Percentiles rank a stretch among this genome's conserved stretches.
These are phyloP conservation scores for Drosophila kanekoi DNA, from an alignment of 2,888 invertebrate species.

Conservation along the genomic window DNA sequence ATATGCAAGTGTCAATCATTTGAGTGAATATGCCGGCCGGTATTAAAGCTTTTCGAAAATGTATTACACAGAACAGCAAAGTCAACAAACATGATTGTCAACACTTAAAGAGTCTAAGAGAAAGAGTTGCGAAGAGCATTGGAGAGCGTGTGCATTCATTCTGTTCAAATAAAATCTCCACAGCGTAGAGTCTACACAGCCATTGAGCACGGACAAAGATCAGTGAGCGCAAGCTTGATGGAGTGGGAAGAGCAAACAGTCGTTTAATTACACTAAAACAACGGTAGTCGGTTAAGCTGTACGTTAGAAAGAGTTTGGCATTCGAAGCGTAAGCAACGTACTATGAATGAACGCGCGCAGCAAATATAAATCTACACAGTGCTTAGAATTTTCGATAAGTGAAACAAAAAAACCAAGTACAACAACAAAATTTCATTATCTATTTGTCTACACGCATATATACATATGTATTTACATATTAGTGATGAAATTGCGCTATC, in stretches of 20 bases:
- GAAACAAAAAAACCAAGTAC: constrained; percentile 3
- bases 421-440: constrained; percentile 30
- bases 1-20: constrained; percentile 27
- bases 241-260: constrained; percentile 13
- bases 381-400: constrained; percentile 26
- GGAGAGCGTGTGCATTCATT: not conserved
- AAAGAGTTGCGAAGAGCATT: not conserved
- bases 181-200: constrained; percentile 1
- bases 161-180: not conserved
- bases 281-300: constrained; percentile 6
- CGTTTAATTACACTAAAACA: constrained; percentile 43
- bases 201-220: constrained; percentile 1
- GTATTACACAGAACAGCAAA: constrained; percentile 15
- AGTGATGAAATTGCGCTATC: constrained; percentile 34
- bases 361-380: constrained; percentile 1
- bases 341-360: not conserved
- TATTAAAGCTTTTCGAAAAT: constrained; percentile 13
- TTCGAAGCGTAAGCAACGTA: constrained; percentile 31
- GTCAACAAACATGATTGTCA: constrained; percentile 19
- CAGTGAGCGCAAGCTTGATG: constrained; percentile 10
- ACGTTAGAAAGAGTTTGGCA: constrained; percentile 48
- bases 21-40: constrained; percentile 12
- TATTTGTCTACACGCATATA: not conserved
- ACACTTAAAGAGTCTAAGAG: constrained; percentile 1
- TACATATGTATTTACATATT: constrained; percentile 5